Evolutionary conservation across 1,140 invertebrate species (phyloP).

Genomic region (Drosophila pseudoananassae): DNA sequence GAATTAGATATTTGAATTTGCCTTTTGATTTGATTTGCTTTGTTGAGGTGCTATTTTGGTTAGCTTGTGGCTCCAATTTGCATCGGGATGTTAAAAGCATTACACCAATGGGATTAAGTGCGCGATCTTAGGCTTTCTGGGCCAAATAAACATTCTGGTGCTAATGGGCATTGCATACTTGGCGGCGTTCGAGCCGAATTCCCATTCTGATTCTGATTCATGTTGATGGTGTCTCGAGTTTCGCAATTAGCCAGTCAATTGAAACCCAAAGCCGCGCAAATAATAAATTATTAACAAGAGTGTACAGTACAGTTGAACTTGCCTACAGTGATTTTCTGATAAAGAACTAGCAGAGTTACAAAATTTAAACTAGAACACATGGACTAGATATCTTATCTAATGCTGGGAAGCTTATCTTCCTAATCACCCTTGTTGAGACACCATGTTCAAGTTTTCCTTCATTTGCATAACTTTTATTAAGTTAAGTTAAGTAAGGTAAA

Average conservation of each 20-base stretch:
- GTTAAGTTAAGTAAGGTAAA: no score
- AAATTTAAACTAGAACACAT: not conserved
- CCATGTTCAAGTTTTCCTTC: not conserved
- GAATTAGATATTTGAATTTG: slow-evolving; percentile 3
- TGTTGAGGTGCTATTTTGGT: slow-evolving; percentile 30
- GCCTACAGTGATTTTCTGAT: not conserved
- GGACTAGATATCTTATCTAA: not conserved
- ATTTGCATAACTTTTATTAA: not conserved
- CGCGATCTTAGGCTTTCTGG: slow-evolving; percentile 26
- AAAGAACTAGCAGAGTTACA: not conserved
- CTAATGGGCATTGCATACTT: slow-evolving; percentile 51
- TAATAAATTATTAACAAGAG: not conserved
- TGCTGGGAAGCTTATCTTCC: not conserved
- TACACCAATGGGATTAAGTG: slow-evolving; percentile 27
- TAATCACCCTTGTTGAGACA: not conserved
- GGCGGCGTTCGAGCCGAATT: not conserved
- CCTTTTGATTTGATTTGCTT: slow-evolving; percentile 23
- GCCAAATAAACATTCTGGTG: slow-evolving; percentile 14
- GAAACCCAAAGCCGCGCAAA: not conserved
- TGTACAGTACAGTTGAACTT: slow-evolving; percentile 10
- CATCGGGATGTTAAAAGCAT: slow-evolving; percentile 43
- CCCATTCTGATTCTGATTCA: not conserved
- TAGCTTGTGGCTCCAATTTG: slow-evolving; percentile 51
- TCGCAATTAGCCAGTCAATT: slow-evolving; percentile 3
- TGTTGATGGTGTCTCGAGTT: not conserved